Evolutionary conservation across 2,888 invertebrate genomes (phyloP).

Genomic region (Ophion costatus): DNA sequence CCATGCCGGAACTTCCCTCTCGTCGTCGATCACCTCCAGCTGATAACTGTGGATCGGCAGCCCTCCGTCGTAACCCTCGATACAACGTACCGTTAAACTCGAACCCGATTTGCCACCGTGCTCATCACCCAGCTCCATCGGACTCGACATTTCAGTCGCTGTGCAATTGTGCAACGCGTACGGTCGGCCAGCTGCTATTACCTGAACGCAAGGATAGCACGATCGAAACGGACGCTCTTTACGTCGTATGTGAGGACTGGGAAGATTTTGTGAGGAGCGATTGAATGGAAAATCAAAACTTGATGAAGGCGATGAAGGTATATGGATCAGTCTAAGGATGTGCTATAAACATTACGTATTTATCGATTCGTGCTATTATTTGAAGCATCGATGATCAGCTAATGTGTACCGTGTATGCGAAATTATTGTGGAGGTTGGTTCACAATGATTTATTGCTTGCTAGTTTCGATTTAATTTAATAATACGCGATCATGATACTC

Average conservation of each 20-base stretch:
- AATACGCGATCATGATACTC: no score
- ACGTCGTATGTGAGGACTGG: background rate
- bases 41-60: slow-evolving; percentile 85
- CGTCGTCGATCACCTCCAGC: slow-evolving; percentile 78
- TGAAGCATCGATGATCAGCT: no score
- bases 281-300: no score
- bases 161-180: slow-evolving; percentile 95
- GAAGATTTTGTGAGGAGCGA: background rate
- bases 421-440: no score
- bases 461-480: no score
- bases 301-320: no score
- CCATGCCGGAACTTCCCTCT: slow-evolving; percentile 73
- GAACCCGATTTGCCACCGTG: slow-evolving; percentile 86
- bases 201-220: slow-evolving; percentile 69
- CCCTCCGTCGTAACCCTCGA: slow-evolving; percentile 94
- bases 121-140: slow-evolving; percentile 75
- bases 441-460: no score
- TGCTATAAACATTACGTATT: no score
- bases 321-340: no score
- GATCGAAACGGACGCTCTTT: background rate
- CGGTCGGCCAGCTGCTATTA: slow-evolving; percentile 86
- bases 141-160: slow-evolving; percentile 92
- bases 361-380: no score
- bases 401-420: no score
- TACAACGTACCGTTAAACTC: slow-evolving; percentile 91